These are phyloP conservation scores for Acrocephalus kingi DNA, from an alignment of 2,113 vertebrate genomes.

Conservation along the genomic window DNA sequence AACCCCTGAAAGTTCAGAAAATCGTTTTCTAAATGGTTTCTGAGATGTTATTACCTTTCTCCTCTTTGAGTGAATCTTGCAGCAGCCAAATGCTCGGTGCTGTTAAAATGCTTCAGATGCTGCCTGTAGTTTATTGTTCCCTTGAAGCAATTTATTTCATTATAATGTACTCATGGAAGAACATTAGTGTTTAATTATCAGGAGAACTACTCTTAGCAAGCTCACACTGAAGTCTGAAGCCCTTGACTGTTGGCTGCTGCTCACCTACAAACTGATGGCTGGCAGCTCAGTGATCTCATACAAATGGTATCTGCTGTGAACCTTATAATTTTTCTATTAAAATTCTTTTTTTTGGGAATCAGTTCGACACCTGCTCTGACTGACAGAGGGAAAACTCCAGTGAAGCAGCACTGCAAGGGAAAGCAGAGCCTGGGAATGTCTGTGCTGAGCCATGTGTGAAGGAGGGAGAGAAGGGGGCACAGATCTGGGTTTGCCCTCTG, in stretches of 20 bases:
- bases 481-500: background rate
- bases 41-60: constrained; percentile 53
- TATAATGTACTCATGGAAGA: constrained; percentile 62
- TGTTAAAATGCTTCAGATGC: constrained; percentile 48
- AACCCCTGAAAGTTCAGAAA: constrained; percentile 23
- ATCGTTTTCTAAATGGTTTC: constrained; percentile 48
- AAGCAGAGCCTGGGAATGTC: background rate
- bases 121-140: constrained; percentile 62
- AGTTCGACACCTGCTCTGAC: background rate
- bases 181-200: constrained; percentile 65
- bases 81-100: constrained; percentile 35
- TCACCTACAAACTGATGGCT: background rate
- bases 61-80: background rate
- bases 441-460: background rate
- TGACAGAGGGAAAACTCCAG: background rate
- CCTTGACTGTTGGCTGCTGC: constrained; percentile 21
- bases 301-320: background rate
- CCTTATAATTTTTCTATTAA: background rate
- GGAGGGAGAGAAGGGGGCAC: background rate
- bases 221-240: background rate
- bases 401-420: background rate
- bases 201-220: constrained; percentile 51
- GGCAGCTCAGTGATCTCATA: background rate
- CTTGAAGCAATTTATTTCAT: constrained; percentile 65
- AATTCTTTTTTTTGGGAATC: background rate